Base-by-base conservation (phyloP, 2,888 invertebrate species). In the Synergus japonicus region DNA sequence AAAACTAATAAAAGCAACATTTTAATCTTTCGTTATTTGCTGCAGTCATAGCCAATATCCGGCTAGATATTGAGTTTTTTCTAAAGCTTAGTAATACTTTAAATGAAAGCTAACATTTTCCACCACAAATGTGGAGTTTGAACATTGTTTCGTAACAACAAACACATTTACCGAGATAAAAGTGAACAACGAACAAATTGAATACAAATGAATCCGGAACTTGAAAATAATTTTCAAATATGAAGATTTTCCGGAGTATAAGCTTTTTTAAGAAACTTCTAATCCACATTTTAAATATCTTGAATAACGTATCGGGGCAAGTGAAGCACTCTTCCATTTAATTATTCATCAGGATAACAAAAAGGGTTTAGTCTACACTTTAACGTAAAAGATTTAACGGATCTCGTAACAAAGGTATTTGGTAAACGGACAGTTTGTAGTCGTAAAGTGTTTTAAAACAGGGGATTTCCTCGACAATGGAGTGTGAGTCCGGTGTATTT, bases 381-480 rank as follows among this genome's bases (percentile, higher is more conserved):
- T 73, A 54, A 37, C 49, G 54, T 15, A 37, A 73, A 49, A 73
- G 46, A 44, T 49, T 73, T 29, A n/a, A 54, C 49, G 73, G 29
- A 49, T 73, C 49, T n/a, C 9, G 22, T 37, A 73, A 37, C 73
- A 73, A 73, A 73, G 49, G 49, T 49, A 54, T 73, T 73, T 54
- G 49, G 49, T 22, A 22, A 73, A 37, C n/a, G 49, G 49, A 73
- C 54, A 73, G 73, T 73, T 54, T 73, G 73, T 73, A 73, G 49
- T 73, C 49, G 73, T 73, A 73, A 54, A 73, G 49, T 49, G 73
- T 73, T 73, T 54, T 73, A 54, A 73, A 73, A 73, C 49, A 73
- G 73, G 73, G 49, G 73, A 73, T 49, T 73, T 73, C 54, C 73
- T 73, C 73, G 37, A 73, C 73, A 73, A 73, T 73, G 49, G 73